Evolutionary conservation across 2,113 vertebrate genomes (phyloP).

Genomic region (Eclectus roratus): DNA sequence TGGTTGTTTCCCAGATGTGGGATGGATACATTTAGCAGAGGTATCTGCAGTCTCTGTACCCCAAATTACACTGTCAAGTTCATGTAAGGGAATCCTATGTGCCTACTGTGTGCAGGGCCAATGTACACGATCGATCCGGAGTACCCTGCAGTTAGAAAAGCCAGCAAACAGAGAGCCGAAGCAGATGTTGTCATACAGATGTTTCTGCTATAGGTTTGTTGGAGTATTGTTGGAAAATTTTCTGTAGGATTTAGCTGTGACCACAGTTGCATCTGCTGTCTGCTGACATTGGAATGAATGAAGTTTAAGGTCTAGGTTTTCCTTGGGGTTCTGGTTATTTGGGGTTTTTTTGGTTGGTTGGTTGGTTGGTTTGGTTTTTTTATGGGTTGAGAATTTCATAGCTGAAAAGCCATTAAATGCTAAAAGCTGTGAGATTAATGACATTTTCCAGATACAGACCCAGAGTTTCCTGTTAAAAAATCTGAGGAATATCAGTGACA

Average conservation of each 20-base stretch:
- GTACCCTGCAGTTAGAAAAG: neutral
- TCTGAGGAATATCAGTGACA: neutral
- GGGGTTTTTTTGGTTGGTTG: neutral
- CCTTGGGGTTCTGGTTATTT: neutral
- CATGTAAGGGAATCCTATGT: neutral
- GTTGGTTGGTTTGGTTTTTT: neutral
- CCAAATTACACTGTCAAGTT: neutral
- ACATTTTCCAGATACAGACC: neutral
- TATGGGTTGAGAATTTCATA: neutral
- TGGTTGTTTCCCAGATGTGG: neutral
- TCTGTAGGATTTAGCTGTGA: neutral
- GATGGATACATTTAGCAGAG: neutral
- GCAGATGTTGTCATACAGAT: neutral
- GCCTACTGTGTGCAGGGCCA: neutral
- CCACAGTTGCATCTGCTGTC: neutral
- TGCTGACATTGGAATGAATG: neutral
- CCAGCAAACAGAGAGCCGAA: neutral
- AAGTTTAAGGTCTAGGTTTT: neutral
- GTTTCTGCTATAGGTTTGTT: neutral
- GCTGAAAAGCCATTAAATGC: neutral
- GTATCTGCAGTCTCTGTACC: neutral
- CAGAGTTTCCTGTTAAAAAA: neutral
- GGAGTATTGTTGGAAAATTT: neutral
- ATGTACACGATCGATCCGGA: fast-evolving
- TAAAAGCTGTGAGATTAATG: neutral